Evolutionary conservation across 2,113 vertebrate species (phyloP).

Genomic region (Muntiacus muntjak): DNA sequence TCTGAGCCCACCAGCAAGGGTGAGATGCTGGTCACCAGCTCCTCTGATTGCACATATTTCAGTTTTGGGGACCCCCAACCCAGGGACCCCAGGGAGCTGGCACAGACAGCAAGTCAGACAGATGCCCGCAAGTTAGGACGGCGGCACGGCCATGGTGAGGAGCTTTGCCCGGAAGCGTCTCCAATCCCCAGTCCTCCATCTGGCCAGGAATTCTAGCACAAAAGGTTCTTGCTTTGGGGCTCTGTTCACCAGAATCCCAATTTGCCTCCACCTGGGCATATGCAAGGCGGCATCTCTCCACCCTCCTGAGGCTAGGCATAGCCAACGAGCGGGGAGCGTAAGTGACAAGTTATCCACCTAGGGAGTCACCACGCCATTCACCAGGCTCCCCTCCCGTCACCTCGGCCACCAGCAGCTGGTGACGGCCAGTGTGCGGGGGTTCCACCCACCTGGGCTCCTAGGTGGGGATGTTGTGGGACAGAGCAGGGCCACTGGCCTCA

Average conservation of each 20-base stretch:
- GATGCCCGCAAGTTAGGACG: not conserved
- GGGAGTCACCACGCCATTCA: fast-evolving
- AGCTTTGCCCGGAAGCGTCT: fast-evolving
- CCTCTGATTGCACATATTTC: fast-evolving
- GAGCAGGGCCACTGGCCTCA: no score
- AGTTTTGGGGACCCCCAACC: not conserved
- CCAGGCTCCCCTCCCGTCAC: not conserved
- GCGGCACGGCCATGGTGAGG: fast-evolving
- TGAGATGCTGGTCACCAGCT: fast-evolving
- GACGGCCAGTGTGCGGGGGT: fast-evolving
- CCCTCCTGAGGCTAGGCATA: not conserved
- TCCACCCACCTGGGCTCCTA: fast-evolving
- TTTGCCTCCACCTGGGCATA: not conserved
- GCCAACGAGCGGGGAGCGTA: fast-evolving
- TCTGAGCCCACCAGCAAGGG: not conserved
- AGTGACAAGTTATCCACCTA: not conserved
- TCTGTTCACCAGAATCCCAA: not conserved
- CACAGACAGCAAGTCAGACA: not conserved
- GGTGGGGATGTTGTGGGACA: fast-evolving
- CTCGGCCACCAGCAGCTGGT: fast-evolving
- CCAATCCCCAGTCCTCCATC: not conserved
- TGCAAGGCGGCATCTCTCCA: fast-evolving
- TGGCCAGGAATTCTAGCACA: not conserved
- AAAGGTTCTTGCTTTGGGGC: not conserved
- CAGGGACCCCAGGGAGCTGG: not conserved